Evolutionary conservation across 2,797 vertebrate genomes (phyloP).

Genomic region (Sebastes itinus): DNA sequence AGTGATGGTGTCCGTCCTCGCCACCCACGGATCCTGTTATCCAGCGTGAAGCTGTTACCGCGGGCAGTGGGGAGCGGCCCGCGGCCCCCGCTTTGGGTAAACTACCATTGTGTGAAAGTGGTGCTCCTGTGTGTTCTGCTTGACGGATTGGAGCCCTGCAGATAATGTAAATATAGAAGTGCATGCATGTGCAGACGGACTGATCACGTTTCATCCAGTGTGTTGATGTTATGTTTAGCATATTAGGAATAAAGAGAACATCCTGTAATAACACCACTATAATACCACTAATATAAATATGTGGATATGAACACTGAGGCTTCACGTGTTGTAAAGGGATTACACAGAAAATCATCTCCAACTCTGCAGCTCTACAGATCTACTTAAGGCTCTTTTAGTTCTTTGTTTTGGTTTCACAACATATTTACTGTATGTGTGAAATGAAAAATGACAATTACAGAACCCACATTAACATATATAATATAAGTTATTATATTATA

Average conservation of each 20-base stretch:
- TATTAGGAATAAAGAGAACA: background rate
- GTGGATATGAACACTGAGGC: background rate
- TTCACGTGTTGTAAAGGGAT: background rate
- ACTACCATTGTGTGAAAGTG: slow-evolving; percentile 38
- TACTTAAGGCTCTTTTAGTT: too few relatives aligned
- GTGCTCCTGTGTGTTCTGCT: slow-evolving; percentile 4
- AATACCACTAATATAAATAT: too few relatives aligned
- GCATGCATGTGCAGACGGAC: slow-evolving; percentile 35
- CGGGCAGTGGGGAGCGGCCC: background rate
- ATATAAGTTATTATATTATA: too few relatives aligned
- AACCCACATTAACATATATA: too few relatives aligned
- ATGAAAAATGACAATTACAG: too few relatives aligned
- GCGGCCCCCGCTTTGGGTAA: background rate
- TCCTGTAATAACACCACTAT: background rate
- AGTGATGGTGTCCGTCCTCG: slow-evolving; percentile 11
- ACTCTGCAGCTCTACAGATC: background rate
- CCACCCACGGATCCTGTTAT: slow-evolving; percentile 3
- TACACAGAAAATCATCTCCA: background rate
- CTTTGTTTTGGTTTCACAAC: background rate
- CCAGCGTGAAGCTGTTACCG: background rate
- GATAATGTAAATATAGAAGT: slow-evolving; percentile 32
- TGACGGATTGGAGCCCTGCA: slow-evolving; percentile 8
- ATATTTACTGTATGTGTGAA: background rate
- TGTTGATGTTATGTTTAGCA: background rate
- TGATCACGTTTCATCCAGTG: background rate